Base-by-base conservation (phyloP, 2,113 vertebrate species). In the Elephas maximus region DNA sequence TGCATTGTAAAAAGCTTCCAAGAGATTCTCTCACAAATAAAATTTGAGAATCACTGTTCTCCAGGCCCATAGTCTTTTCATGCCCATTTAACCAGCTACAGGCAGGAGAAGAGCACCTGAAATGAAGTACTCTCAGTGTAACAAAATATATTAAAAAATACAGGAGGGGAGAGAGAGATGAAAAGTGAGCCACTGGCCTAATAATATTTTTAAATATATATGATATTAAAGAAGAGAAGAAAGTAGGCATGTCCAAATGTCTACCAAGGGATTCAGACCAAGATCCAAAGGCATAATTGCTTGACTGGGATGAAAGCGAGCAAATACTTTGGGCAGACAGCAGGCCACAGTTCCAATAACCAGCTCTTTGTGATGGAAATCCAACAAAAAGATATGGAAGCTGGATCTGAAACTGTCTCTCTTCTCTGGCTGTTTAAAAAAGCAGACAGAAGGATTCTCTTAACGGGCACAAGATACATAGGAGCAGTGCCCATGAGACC, bases 201-300 rank as follows among this genome's bases (percentile, higher is more conserved):
- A 90, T 80, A 96, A 81, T 45, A 89, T 82, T 89, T 67, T 93
- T 89, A 33, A 30, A 83, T 87, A n/a, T 91, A 69, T 78, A 79
- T 78, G 62, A 41, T 88, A 96, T 94, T 94, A 73, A 95, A 92
- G 48, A 92, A 95, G 88, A 89, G 67, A 93, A 88, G 28, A 95
- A 96, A 96, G 15, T n/a, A 91, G 78, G 9, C 94, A 60, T 67
- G 6, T 88, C 93, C 84, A 96, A 45, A 93, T 87, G 12, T 89
- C 85, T 86, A 45, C 90, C 48, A 88, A 85, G 33, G 78, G 67
- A 93, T 83, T 69, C 94, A 88, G 41, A 96, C 12, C 24, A 77
- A 97, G 24, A 88, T 94, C 63, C 37, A 93, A 90, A 41, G 89
- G 80, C 30, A 44, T 90, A 53, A 96, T 96, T 97, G 97, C 91